Evolutionary conservation across 2,113 vertebrate genomes (phyloP), one percentile per base, ranked within the genome.

Genomic region (Mola mola): DNA sequence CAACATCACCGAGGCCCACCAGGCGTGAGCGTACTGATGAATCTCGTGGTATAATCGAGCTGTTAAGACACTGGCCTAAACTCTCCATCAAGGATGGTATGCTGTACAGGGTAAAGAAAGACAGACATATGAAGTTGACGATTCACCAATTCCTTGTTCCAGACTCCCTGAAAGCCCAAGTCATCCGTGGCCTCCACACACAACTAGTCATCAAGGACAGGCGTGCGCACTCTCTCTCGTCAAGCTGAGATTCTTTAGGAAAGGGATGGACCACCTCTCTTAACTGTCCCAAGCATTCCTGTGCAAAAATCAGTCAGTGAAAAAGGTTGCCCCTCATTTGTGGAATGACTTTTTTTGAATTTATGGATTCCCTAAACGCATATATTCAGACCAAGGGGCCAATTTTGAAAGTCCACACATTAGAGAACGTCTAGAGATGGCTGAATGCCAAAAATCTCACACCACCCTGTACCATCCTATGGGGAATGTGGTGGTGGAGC

Each of bases 401-500:
- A 36, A 29, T 8, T 29, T 29, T 8, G 28, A 29, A 29, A 29
- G 28, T 8, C 4, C 4, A 8, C 28, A 6, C 3, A 36, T 13
- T 4, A 36, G 34, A 15, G 34, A 36, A 12, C 34, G 1, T 36
- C 34, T 36, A 9, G 34, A 36, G n/a, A 36, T 36, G 34, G 34
- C 34, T 15, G 34, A 9, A 15, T 5, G 6, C 6, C 34, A 36
- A 8, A 29, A 29, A 21, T 47, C 38, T 0, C 25, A 64, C 3
- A 63, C 57, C 2, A 68, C 65, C 4, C 43, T 21, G 1, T 46
- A 46, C 13, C 44, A 48, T 10, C 44, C 17, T 1, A 51, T 52
- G 29, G 19, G 51, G 9, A 55, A 55, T 38, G 37, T 46, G 1
- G 34, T 41, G 8, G 25, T n/a, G 0, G 47, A 63, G 25, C 25